Conservation (phyloP, 2,888 invertebrate species). For the Philereme transversata region DNA sequence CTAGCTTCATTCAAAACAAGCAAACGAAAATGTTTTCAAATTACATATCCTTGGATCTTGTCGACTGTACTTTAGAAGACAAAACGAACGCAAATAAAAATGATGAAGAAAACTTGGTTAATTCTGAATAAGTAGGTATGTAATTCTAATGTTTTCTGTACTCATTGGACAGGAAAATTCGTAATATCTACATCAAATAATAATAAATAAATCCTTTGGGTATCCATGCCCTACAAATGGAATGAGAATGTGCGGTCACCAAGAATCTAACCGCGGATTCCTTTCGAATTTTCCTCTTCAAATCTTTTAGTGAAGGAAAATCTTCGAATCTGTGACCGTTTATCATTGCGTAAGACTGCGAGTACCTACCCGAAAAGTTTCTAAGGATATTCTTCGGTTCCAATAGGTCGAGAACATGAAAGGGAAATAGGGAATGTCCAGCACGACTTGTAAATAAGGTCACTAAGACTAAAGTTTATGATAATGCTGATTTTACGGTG, state of each 20-base stretch:
- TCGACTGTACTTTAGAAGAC: no score
- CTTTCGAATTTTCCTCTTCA: neutral
- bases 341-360: neutral
- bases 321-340: neutral
- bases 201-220: neutral
- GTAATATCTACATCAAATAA: slow-evolving; percentile 23
- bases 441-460: no score
- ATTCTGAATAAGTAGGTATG: neutral
- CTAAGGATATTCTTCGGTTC: no score
- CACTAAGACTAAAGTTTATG: no score
- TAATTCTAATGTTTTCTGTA: slow-evolving; percentile 7
- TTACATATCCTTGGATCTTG: no score
- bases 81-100: neutral
- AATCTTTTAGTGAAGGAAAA: slow-evolving; percentile 1
- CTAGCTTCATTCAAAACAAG: no score
- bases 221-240: neutral
- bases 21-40: no score
- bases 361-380: no score
- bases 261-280: neutral
- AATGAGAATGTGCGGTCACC: neutral
- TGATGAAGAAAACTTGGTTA: neutral
- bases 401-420: no score
- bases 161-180: slow-evolving; percentile 7
- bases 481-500: no score
- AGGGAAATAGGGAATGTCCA: no score